Evolutionary conservation across 2,113 vertebrate genomes (phyloP).

Genomic region (Hirundichthys speculiger): DNA sequence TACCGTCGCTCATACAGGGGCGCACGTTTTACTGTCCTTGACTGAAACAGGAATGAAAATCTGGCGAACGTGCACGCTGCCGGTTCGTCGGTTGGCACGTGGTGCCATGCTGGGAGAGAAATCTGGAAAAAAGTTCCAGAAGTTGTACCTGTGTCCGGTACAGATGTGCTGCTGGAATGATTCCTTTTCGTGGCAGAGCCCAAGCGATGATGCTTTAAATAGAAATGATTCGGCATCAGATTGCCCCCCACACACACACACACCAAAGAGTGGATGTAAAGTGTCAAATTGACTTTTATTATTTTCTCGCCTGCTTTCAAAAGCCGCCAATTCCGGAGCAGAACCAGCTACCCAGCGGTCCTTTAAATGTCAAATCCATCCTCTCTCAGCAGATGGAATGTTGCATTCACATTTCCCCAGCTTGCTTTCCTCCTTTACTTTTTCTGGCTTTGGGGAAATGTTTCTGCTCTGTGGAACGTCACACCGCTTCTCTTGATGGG

Average conservation of each 20-base stretch:
- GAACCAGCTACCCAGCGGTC: slow-evolving; percentile 44
- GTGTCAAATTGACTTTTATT: slow-evolving; percentile 51
- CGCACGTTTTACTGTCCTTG: slow-evolving; percentile 25
- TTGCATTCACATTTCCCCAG: slow-evolving; percentile 31
- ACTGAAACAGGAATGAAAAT: too few relatives aligned
- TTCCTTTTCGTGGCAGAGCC: too few relatives aligned
- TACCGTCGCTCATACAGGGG: slow-evolving; percentile 48
- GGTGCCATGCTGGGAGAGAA: too few relatives aligned
- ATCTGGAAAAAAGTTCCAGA: too few relatives aligned
- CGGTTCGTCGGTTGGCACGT: too few relatives aligned
- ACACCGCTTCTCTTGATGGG: slow-evolving; percentile 58
- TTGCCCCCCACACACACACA: slow-evolving; percentile 42
- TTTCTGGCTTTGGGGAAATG: slow-evolving; percentile 25
- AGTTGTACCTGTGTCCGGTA: too few relatives aligned
- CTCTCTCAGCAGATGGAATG: slow-evolving; percentile 33
- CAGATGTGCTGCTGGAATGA: too few relatives aligned
- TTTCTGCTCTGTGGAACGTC: slow-evolving; percentile 68
- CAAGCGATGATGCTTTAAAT: too few relatives aligned
- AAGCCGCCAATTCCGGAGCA: slow-evolving; percentile 44
- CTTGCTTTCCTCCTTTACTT: slow-evolving; percentile 12
- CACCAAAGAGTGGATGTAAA: slow-evolving; percentile 40
- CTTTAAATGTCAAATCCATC: slow-evolving; percentile 40
- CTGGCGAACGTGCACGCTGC: too few relatives aligned
- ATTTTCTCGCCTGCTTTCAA: slow-evolving; percentile 40
- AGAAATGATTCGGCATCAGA: slow-evolving; percentile 64